Conservation (phyloP, 64 coral and sea anemone species). For the Pocillopora damicornis region DNA sequence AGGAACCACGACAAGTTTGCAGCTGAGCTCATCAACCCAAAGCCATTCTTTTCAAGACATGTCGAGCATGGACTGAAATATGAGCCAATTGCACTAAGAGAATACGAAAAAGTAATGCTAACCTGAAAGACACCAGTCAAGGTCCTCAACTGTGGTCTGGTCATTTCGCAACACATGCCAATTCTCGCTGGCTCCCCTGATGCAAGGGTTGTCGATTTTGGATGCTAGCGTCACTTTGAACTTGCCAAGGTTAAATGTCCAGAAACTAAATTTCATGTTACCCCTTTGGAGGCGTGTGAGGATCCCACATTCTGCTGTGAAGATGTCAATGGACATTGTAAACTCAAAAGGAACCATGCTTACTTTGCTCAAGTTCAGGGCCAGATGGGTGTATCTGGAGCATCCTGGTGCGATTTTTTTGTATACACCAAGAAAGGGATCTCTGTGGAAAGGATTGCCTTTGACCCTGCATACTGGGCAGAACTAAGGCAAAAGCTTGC, state of each 20-base stretch:
- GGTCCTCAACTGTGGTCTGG: constrained; percentile 40
- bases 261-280: too few relatives aligned
- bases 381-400: too few relatives aligned
- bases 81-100: constrained; percentile 24
- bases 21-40: constrained; percentile 4
- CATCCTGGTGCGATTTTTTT: too few relatives aligned
- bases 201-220: constrained; percentile 37
- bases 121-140: constrained; percentile 30
- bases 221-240: constrained; percentile 14
- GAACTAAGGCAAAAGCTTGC: constrained; percentile 39
- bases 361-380: too few relatives aligned
- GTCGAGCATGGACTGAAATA: constrained; percentile 17
- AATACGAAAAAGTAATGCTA: constrained; percentile 32
- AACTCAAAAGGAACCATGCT: too few relatives aligned
- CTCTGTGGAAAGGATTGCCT: constrained; percentile 30
- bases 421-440: neutral
- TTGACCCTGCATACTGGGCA: constrained; percentile 36
- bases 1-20: constrained; percentile 4
- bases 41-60: constrained; percentile 10
- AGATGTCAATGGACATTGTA: too few relatives aligned
- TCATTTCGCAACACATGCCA: constrained; percentile 25
- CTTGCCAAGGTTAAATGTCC: neutral
- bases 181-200: constrained; percentile 34
- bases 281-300: too few relatives aligned
- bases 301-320: too few relatives aligned